Evolutionary conservation across 1,140 invertebrate species (phyloP), one percentile per base, ranked within the genome.

Genomic region (Drosophila orena): DNA sequence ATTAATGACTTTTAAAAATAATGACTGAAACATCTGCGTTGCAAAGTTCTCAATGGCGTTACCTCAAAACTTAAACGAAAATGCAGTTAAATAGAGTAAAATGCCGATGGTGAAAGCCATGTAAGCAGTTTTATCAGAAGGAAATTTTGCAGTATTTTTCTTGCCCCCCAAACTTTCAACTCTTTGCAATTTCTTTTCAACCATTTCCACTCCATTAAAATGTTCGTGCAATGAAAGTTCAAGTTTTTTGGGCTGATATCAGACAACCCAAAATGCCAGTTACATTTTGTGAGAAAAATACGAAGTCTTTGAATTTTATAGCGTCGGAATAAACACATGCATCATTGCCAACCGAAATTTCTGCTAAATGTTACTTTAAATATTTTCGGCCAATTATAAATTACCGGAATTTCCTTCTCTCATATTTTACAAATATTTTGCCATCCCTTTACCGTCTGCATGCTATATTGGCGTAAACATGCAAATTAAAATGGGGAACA

Each of bases 391-490:
- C 42, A 24, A 50, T 22, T 47, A 14, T 37, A 40, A 75, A 47
- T 44, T 55, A 56, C 46, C 35, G n/a, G 15, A 35, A 62, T 54
- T 22, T 65, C 14, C 44, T 71, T 27, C 27, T 58, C 38, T 38
- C 56, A 42, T 57, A 22, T 44, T 12, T 60, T 69, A 27, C 22
- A 15, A 50, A 57, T 24, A 54, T 52, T 64, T 65, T 15, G 37
- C 24, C 40, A 60, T 59, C 15, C 22, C 59, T 60, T 42, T 55
- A 69, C 54, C 47, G 40, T 27, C 60, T 37, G 65, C 49, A 81
- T 88, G 78, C 79, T 57, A 88, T 79, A 68, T 81, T 49, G 74
- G 74, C 65, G 77, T 86, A 75, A 75, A 81, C 78, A 86, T 84
- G 81, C 78, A 81, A 86, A 81, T 88, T 88, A 81, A 69, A 54